Percentiles rank a stretch among this genome's conserved stretches.
Conservation (phyloP, 2,113 vertebrate species). For the Anarhynchus alexandrinus region DNA sequence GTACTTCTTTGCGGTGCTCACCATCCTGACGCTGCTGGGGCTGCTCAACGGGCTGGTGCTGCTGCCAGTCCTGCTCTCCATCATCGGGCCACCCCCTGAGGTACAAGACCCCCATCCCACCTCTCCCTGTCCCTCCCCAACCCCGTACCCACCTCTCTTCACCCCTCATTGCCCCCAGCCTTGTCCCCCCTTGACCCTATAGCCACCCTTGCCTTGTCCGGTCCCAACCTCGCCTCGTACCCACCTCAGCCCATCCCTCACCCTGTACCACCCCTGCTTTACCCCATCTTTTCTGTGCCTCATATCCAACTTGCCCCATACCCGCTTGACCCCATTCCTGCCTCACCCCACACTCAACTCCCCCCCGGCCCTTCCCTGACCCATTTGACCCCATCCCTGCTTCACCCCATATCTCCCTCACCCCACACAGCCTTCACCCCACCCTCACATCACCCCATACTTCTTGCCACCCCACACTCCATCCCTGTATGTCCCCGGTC, state of each 20-base stretch:
- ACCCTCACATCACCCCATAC: not conserved
- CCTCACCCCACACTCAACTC: not conserved
- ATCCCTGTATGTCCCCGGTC: not conserved
- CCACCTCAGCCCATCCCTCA: not conserved
- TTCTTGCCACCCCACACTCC: not conserved
- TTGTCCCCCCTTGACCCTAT: not conserved
- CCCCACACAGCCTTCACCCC: not conserved
- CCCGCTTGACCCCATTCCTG: not conserved
- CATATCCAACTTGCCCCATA: not conserved
- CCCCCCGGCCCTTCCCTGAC: not conserved
- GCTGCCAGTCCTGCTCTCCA: slow-evolving; percentile 91
- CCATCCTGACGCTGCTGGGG: slow-evolving; percentile 90
- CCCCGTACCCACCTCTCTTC: not conserved
- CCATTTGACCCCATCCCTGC: not conserved
- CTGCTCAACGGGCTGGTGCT: slow-evolving; percentile 93
- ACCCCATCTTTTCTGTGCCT: not conserved
- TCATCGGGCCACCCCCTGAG: slow-evolving; percentile 92
- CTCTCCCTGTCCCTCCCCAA: not conserved
- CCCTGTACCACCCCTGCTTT: not conserved
- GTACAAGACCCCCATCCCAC: slow-evolving; percentile 31
- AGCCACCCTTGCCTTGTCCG: not conserved
- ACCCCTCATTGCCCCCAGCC: not conserved
- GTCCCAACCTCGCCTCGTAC: fast-evolving
- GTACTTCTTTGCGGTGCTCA: slow-evolving; percentile 95
- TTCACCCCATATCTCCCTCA: not conserved